Conservation (phyloP, 2,113 vertebrate species). For the Tachysurus vachellii region DNA sequence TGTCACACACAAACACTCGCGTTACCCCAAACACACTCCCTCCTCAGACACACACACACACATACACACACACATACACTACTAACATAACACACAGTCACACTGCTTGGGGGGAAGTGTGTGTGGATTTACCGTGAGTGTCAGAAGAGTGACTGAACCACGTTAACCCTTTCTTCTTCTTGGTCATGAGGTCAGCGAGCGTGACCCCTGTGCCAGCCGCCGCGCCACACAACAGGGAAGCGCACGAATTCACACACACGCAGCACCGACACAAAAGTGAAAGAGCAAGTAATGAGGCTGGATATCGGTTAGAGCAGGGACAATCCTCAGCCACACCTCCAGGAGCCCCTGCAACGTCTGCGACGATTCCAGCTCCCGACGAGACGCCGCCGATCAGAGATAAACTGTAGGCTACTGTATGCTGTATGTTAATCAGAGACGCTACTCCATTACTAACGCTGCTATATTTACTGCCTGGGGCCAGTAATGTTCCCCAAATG, state of each 20-base stretch:
- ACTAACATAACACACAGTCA: neutral
- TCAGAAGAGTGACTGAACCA: constrained; percentile 93
- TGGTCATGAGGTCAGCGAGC: constrained; percentile 92
- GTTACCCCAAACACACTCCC: constrained; percentile 26
- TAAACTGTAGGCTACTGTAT: neutral
- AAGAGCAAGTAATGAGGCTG: constrained; percentile 71
- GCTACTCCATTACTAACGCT: neutral
- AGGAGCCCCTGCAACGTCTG: neutral
- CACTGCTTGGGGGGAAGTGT: constrained; percentile 58
- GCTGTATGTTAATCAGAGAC: neutral
- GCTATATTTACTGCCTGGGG: neutral
- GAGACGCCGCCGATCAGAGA: neutral
- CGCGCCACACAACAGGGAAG: constrained; percentile 74
- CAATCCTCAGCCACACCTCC: neutral
- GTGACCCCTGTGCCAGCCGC: constrained; percentile 83
- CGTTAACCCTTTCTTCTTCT: constrained; percentile 96
- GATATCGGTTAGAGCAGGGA: constrained; percentile 70
- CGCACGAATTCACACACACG: constrained; percentile 81
- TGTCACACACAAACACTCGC: constrained; percentile 31
- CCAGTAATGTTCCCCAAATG: neutral
- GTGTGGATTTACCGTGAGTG: constrained; percentile 88
- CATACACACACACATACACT: neutral
- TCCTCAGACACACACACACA: neutral
- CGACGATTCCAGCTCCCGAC: constrained; percentile 11
- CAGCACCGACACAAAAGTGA: constrained; percentile 82